Evolutionary conservation across 2,113 vertebrate species (phyloP).

Genomic region (Toxotes jaculatrix): DNA sequence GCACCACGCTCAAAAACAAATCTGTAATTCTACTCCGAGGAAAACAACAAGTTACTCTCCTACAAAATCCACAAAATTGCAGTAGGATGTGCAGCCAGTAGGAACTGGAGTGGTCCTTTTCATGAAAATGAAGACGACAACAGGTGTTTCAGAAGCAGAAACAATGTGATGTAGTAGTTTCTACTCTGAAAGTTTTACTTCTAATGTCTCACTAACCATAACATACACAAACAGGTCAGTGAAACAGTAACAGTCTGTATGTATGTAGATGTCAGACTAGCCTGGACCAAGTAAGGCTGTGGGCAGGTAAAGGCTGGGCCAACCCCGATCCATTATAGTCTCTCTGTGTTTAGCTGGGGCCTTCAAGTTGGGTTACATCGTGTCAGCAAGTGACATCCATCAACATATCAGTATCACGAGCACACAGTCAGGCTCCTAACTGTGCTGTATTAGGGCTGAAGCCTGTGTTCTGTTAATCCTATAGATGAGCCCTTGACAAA

Average conservation of each 20-base stretch:
- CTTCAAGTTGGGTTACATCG: slow-evolving; percentile 3
- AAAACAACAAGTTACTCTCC: slow-evolving; percentile 8
- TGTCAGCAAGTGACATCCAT: slow-evolving; percentile 33
- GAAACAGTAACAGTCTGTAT: neutral
- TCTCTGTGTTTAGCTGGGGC: slow-evolving; percentile 14
- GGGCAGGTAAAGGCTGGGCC: slow-evolving; percentile 8
- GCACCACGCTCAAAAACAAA: neutral
- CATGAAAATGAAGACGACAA: neutral
- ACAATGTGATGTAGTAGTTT: neutral
- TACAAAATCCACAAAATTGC: neutral
- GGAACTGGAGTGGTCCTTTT: neutral
- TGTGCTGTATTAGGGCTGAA: slow-evolving; percentile 8
- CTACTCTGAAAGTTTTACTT: neutral
- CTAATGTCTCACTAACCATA: neutral
- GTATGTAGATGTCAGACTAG: neutral
- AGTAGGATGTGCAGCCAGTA: slow-evolving; percentile 4
- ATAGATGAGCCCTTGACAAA: slow-evolving; percentile 36
- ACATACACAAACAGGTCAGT: neutral
- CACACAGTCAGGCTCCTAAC: slow-evolving; percentile 5
- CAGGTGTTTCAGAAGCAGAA: slow-evolving; percentile 1
- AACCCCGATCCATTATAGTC: slow-evolving; percentile 5
- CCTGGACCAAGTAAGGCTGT: neutral
- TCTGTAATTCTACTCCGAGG: neutral
- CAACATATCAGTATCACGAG: slow-evolving; percentile 32
- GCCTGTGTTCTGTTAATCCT: slow-evolving; percentile 13